These are phyloP conservation scores for Holotrichia oblita DNA, from an alignment of 1,140 invertebrate species.

Conservation along the genomic window DNA sequence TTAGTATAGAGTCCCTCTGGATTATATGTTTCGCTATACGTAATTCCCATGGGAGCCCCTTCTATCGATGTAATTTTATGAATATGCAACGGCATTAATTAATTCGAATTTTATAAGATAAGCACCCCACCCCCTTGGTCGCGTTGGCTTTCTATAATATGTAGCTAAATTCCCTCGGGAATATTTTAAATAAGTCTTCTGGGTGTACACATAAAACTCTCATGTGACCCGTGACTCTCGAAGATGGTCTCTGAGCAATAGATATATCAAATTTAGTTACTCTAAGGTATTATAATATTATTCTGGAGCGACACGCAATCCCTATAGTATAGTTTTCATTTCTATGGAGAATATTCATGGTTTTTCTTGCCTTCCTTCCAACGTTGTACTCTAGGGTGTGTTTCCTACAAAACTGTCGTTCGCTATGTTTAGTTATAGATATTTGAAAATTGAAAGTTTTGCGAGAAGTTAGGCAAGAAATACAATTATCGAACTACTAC, in stretches of 20 bases:
- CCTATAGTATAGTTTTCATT: constrained; percentile 32
- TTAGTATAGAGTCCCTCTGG: constrained; percentile 42
- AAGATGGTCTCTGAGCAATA: constrained; percentile 44
- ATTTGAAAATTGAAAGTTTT: neutral
- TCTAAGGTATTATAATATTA: constrained; percentile 42
- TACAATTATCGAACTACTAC: too few relatives aligned
- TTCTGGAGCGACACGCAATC: constrained; percentile 15
- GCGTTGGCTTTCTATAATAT: constrained; percentile 16
- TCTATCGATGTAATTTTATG: constrained; percentile 53
- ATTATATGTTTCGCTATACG: constrained; percentile 33
- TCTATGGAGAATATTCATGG: constrained; percentile 31
- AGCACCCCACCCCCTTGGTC: constrained; percentile 40
- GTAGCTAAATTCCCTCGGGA: constrained; percentile 58
- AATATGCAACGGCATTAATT: constrained; percentile 52
- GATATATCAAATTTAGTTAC: constrained; percentile 45
- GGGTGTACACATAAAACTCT: constrained; percentile 51
- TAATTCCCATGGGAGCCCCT: constrained; percentile 48
- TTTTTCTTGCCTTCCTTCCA: neutral
- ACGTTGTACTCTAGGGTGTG: neutral
- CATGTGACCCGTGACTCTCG: constrained; percentile 40
- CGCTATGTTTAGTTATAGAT: neutral
- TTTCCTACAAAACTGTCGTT: constrained; percentile 9
- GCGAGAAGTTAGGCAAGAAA: too few relatives aligned
- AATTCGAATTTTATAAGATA: constrained; percentile 46
- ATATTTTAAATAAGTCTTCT: constrained; percentile 57